Evolutionary conservation across 2,113 vertebrate species (phyloP).

Genomic region (Nettapus auritus): DNA sequence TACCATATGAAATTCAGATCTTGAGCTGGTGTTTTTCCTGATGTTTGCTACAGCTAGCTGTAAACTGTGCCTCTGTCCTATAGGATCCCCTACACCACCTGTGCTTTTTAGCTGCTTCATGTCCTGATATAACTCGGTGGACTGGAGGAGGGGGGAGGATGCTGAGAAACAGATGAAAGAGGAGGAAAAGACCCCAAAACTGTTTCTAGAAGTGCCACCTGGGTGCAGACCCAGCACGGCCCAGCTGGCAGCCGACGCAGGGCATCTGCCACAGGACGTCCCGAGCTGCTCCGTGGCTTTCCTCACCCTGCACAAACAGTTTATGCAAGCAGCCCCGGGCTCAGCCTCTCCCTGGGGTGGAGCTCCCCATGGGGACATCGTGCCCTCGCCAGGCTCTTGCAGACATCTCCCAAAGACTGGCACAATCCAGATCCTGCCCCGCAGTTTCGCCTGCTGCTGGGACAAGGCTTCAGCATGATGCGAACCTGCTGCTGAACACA

Average conservation of each 20-base stretch:
- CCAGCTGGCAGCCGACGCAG: background rate
- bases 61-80: too few relatives aligned
- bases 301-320: background rate
- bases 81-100: background rate
- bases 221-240: rapidly evolving
- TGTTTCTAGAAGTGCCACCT: background rate
- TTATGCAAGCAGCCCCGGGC: constrained; percentile 15
- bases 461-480: background rate
- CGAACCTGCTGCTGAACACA: rapidly evolving
- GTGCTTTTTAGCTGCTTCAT: background rate
- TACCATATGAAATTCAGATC: background rate
- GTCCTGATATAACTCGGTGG: background rate
- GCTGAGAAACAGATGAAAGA: background rate
- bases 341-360: background rate
- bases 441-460: rapidly evolving
- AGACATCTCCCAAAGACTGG: background rate
- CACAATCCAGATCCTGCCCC: background rate
- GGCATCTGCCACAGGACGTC: background rate
- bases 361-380: background rate
- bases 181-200: background rate
- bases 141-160: background rate
- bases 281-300: rapidly evolving
- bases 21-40: background rate
- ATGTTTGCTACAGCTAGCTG: background rate
- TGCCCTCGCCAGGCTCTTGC: background rate